Conservation (phyloP, 2,888 invertebrate species). For the Lepidocyrtoides sp. region DNA sequence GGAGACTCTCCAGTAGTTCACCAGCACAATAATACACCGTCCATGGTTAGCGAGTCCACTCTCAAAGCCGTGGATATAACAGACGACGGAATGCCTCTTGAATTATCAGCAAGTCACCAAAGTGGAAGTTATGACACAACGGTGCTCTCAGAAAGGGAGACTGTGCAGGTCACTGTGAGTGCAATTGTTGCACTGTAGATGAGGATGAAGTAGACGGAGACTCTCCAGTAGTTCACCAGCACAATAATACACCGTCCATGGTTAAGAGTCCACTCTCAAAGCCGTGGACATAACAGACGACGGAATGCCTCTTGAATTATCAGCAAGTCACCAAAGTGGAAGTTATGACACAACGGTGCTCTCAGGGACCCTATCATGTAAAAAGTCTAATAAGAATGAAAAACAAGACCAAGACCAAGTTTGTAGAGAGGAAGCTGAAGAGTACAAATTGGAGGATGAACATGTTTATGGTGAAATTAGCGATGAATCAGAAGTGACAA, state of each 20-base stretch:
- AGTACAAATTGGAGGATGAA: constrained; percentile 83
- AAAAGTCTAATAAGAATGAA: constrained; percentile 12
- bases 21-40: constrained; percentile 84
- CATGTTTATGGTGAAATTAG: constrained; percentile 85
- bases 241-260: constrained; percentile 85
- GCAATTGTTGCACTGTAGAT: constrained; percentile 83
- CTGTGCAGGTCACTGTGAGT: constrained; percentile 83
- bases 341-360: constrained; percentile 17
- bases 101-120: constrained; percentile 38
- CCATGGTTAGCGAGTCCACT: constrained; percentile 85
- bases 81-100: constrained; percentile 67
- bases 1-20: constrained; percentile 55
- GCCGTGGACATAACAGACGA: constrained; percentile 82
- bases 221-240: constrained; percentile 60
- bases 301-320: constrained; percentile 62
- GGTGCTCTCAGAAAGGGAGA: too few relatives aligned
- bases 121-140: too few relatives aligned
- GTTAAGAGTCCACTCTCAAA: constrained; percentile 85
- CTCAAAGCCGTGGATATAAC: constrained; percentile 84
- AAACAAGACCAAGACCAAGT: neutral
- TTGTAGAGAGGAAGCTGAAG: constrained; percentile 74
- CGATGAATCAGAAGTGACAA: constrained; percentile 77
- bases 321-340: constrained; percentile 54
- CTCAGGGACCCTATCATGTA: constrained; percentile 14
- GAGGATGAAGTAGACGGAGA: constrained; percentile 82